Percentiles rank a stretch among this genome's conserved stretches.
These are phyloP conservation scores for Theodoxus fluviatilis DNA, from an alignment of 2,888 invertebrate genomes.

Conservation along the genomic window DNA sequence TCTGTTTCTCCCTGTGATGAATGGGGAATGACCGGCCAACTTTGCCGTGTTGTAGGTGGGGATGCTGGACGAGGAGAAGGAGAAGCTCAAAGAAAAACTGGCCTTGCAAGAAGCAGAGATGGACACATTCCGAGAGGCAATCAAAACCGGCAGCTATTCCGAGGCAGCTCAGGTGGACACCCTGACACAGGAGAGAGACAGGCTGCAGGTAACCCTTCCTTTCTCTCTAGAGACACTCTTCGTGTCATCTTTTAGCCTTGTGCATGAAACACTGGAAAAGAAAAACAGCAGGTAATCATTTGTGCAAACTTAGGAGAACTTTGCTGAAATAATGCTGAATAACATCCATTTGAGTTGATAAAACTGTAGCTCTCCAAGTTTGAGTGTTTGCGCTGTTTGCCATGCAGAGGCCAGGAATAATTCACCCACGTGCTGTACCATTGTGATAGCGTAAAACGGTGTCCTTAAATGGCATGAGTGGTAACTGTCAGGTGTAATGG, in stretches of 20 bases:
- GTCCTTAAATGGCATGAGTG: too few species aligned
- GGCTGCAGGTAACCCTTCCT: conserved; percentile 19
- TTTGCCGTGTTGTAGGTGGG: conserved; percentile 33
- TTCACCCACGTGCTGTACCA: too few species aligned
- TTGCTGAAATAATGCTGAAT: too few species aligned
- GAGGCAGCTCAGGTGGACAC: neutral
- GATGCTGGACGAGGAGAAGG: conserved; percentile 36
- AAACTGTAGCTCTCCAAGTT: too few species aligned
- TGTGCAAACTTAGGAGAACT: neutral
- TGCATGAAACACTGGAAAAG: neutral
- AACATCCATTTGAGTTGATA: too few species aligned
- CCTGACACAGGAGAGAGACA: conserved; percentile 13
- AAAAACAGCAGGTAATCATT: neutral
- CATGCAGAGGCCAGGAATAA: too few species aligned
- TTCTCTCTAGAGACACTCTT: neutral
- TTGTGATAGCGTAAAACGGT: too few species aligned
- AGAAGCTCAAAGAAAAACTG: conserved; percentile 35
- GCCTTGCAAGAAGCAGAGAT: conserved; percentile 38
- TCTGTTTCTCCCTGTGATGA: too few species aligned
- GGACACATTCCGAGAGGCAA: conserved; percentile 32
- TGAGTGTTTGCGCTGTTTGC: too few species aligned
- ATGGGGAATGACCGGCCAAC: neutral
- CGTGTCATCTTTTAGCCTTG: too few species aligned
- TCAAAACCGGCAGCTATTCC: conserved; percentile 12
- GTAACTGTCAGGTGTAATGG: too few species aligned